A percentile compares a stretch with the other conserved stretches of the same genome.
phyloP scores from a whole-genome alignment of 1,140 invertebrate species.

The Gonioctena quinquepunctata region DNA sequence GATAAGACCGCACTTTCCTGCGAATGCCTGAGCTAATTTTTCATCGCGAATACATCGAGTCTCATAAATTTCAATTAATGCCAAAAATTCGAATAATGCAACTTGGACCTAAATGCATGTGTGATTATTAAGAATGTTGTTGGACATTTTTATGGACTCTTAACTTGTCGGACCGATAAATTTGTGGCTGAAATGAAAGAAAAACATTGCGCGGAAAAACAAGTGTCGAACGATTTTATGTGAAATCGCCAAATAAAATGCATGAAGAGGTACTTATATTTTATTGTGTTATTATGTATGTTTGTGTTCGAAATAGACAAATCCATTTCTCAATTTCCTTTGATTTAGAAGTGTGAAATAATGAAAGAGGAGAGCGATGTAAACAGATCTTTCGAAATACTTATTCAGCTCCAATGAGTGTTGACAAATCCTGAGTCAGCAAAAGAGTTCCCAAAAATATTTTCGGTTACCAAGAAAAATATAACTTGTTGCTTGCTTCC shows the following conservation, averaged over 20 bases:
- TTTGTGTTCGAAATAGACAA: background rate
- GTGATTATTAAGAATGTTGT: background rate
- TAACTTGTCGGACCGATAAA: background rate
- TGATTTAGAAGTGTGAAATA: background rate
- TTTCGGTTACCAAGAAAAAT: too few species aligned
- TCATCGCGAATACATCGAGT: background rate
- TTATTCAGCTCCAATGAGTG: background rate
- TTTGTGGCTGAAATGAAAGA: background rate
- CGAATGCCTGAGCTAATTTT: background rate
- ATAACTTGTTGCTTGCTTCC: background rate
- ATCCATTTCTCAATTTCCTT: background rate
- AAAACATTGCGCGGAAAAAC: background rate
- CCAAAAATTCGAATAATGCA: background rate
- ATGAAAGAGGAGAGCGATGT: background rate
- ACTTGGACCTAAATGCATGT: background rate
- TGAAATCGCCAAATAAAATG: background rate
- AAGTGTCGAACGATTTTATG: background rate
- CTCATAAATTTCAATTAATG: background rate
- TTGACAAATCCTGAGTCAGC: too few species aligned
- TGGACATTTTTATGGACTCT: background rate
- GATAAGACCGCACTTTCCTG: conserved; percentile 14
- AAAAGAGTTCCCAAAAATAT: too few species aligned
- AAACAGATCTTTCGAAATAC: background rate
- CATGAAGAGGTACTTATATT: background rate
- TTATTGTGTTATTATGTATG: background rate